Evolutionary conservation across 2,797 vertebrate species (phyloP).

Genomic region (Danionella dracula): DNA sequence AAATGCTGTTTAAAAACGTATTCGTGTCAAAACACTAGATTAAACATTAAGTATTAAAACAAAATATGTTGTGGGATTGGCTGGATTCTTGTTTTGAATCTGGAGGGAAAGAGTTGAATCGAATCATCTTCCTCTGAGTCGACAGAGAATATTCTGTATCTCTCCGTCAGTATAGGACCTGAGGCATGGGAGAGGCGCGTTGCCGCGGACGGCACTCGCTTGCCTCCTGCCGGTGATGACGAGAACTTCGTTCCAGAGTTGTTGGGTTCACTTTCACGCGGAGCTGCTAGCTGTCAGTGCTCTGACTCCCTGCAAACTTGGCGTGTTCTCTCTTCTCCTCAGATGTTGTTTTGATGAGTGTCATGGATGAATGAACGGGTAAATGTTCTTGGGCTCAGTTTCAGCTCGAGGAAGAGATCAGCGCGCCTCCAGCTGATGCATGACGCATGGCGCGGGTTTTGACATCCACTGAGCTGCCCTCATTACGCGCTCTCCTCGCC

Average conservation of each 20-base stretch:
- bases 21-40: no score
- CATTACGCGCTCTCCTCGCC: conserved; percentile 30
- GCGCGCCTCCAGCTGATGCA: conserved; percentile 37
- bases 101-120: no score
- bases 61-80: no score
- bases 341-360: not conserved
- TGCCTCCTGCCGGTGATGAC: not conserved
- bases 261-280: not conserved
- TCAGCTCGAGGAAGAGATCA: not conserved
- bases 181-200: conserved; percentile 8
- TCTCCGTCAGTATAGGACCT: not conserved
- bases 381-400: not conserved
- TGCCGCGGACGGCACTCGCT: not conserved
- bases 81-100: no score
- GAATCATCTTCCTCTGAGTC: no score
- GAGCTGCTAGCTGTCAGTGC: not conserved
- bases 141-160: not conserved
- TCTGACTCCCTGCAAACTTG: not conserved
- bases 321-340: no score
- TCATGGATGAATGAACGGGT: not conserved
- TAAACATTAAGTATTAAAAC: no score
- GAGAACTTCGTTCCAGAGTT: not conserved
- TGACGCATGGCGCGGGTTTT: conserved; percentile 42
- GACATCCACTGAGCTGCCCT: conserved; percentile 34
- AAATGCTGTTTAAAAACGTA: no score